Evolutionary conservation across 1,140 invertebrate genomes (phyloP).

Genomic region (Dendroctonus ponderosae): DNA sequence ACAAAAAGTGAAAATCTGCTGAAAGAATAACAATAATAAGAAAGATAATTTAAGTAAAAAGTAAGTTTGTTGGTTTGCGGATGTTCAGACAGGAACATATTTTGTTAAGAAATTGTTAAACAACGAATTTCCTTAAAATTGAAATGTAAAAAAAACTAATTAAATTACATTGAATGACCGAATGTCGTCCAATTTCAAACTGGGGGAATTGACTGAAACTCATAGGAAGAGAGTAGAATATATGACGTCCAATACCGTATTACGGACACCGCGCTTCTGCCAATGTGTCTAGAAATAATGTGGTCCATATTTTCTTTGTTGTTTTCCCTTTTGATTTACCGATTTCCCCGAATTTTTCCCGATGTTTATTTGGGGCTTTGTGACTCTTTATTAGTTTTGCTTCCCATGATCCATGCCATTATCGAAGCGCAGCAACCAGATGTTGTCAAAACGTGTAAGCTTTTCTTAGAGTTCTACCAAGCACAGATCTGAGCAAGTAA

Average conservation of each 20-base stretch:
- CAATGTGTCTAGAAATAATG: constrained; percentile 22
- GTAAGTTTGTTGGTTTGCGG: no score
- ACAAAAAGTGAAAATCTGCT: no score
- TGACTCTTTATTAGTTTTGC: constrained; percentile 14
- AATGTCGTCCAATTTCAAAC: background rate
- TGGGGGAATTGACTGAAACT: constrained; percentile 10
- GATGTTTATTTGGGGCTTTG: constrained; percentile 11
- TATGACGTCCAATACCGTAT: constrained; percentile 13
- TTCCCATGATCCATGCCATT: background rate
- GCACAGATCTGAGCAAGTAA: no score
- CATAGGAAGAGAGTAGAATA: constrained; percentile 6
- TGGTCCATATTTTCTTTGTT: constrained; percentile 19
- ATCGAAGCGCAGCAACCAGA: no score
- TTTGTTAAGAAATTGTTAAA: no score
- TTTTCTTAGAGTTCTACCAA: no score
- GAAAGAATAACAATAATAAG: no score
- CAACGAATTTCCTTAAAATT: no score
- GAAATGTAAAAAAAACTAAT: no score
- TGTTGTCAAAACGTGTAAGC: no score
- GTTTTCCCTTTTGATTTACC: constrained; percentile 12
- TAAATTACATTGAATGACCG: background rate
- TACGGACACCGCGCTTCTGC: constrained; percentile 17
- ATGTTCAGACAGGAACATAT: no score
- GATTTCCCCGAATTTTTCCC: constrained; percentile 6
- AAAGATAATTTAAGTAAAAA: no score